phyloP scores from a whole-genome alignment of 2,113 vertebrate species.

The Narcine bancroftii region DNA sequence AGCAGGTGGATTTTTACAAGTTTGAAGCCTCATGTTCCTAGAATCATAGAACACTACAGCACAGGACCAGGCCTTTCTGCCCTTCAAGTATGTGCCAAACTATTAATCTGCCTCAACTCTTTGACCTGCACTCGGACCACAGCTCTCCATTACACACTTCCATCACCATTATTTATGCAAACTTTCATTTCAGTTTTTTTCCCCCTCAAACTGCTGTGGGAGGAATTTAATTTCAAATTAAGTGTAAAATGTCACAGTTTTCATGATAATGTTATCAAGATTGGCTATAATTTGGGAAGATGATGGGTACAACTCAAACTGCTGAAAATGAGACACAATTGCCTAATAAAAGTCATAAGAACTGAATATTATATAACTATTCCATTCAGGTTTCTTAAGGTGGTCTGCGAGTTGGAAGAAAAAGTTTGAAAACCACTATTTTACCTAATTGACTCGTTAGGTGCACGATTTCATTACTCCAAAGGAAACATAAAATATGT shows the following conservation, averaged over 20 bases:
- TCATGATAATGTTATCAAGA: neutral
- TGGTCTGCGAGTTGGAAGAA: no score
- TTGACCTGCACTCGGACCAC: no score
- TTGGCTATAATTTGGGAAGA: neutral
- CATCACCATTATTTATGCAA: neutral
- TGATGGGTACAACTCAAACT: constrained; percentile 1
- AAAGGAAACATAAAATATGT: no score
- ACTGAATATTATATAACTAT: neutral
- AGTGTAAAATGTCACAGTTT: neutral
- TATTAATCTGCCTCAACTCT: no score
- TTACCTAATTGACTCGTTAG: no score
- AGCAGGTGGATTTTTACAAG: neutral
- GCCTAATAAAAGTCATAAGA: neutral
- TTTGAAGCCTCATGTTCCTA: neutral
- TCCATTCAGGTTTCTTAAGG: neutral
- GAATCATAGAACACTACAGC: no score
- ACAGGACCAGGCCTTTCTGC: no score
- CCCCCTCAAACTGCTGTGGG: neutral
- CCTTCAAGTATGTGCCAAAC: no score
- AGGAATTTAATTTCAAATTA: neutral
- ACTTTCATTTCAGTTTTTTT: neutral
- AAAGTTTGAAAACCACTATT: no score
- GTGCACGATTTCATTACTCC: no score
- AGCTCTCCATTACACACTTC: no score
- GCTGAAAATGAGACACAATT: neutral